Conservation (phyloP, 2,113 vertebrate genomes). For the Pterocles burchelli region DNA sequence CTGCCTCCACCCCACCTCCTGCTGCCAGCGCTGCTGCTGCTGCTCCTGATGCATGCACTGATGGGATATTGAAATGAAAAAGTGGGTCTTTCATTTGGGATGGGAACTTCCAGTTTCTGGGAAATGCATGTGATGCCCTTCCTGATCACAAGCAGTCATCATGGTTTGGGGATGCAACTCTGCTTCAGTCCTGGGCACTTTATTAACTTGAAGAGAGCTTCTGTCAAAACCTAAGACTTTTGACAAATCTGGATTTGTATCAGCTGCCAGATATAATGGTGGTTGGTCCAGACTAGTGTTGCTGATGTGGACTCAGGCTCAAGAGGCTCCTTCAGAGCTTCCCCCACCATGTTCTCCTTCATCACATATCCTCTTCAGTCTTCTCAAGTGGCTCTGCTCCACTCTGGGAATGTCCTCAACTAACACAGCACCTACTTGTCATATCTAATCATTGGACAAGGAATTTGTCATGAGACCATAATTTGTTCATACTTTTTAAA, state of each 20-base stretch:
- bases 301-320: background rate
- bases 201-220: background rate
- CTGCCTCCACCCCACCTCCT: background rate
- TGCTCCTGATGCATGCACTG: fast-evolving
- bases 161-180: background rate
- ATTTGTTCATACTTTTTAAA: background rate
- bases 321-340: background rate
- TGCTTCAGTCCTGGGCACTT: background rate
- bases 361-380: background rate
- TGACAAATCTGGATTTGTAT: background rate
- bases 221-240: background rate
- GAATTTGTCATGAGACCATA: background rate
- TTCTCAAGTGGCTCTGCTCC: background rate
- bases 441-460: background rate
- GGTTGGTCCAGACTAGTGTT: background rate
- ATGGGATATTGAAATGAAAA: background rate
- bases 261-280: background rate
- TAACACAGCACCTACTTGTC: background rate
- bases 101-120: background rate
- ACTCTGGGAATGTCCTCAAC: background rate
- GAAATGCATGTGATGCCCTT: background rate
- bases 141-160: background rate
- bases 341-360: background rate
- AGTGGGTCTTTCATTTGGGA: background rate
- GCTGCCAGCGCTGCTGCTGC: fast-evolving